A percentile compares a stretch with the other conserved stretches of the same genome.
These are phyloP conservation scores for Wiebesia pumilae DNA, from an alignment of 1,140 invertebrate species.

Conservation along the genomic window DNA sequence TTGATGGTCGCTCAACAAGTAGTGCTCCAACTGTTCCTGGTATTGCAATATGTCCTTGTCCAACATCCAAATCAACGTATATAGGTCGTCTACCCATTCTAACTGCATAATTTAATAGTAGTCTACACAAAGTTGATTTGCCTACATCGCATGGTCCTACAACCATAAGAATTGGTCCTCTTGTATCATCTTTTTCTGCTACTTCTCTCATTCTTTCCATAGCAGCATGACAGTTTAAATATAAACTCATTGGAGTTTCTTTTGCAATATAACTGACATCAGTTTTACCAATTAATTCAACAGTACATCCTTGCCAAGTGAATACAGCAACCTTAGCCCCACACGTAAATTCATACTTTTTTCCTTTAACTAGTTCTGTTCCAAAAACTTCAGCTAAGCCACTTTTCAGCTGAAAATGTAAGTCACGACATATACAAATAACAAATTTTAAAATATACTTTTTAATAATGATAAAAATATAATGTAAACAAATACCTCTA, in stretches of 20 bases:
- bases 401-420: constrained; percentile 81
- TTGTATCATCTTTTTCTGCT: constrained; percentile 83
- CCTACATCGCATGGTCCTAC: constrained; percentile 97
- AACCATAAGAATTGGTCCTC: constrained; percentile 91
- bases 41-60: constrained; percentile 94
- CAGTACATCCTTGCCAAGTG: constrained; percentile 94
- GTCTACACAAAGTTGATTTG: constrained; percentile 92
- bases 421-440: background rate
- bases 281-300: constrained; percentile 89
- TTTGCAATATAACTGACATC: constrained; percentile 96
- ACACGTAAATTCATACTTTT: constrained; percentile 91
- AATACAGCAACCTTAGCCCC: constrained; percentile 97
- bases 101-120: constrained; percentile 96
- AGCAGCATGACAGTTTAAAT: constrained; percentile 95
- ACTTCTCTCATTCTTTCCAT: constrained; percentile 91
- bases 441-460: background rate
- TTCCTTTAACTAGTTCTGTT: constrained; percentile 95
- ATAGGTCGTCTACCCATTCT: constrained; percentile 89
- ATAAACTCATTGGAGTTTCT: constrained; percentile 97
- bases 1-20: constrained; percentile 91
- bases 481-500: constrained; percentile 79
- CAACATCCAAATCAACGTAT: constrained; percentile 97
- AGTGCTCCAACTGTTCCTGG: constrained; percentile 94
- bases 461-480: background rate
- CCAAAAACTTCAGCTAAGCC: constrained; percentile 98